Base-by-base conservation (phyloP, 2,797 vertebrate species). In the Oceanodroma leucorhoa region DNA sequence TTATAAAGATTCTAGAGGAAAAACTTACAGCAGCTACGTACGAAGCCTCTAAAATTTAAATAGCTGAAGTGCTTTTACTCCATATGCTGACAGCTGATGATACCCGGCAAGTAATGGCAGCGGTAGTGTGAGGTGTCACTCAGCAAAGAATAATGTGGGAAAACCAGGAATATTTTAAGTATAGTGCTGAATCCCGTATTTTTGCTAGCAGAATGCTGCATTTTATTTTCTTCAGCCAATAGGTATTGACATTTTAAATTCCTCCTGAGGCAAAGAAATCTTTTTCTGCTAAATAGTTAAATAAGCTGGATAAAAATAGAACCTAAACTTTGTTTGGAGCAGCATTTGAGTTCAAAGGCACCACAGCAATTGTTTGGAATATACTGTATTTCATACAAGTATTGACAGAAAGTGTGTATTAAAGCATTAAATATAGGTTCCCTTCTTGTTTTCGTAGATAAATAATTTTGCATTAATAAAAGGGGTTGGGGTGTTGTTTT, bases 171-270 rank as follows among this genome's bases (percentile, higher is more conserved):
- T 88, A 65, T 62, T 89, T 77, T 87, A 87, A 91, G 41, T 65
- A 43, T 80, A 72, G 81, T 71, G 90, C 87, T 45, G 11, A 95
- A 83, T 65, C 23, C 12, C 58, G 62, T 46, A 6, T 80, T 75
- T 94, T 75, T 94, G 36, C 69, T 87, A 90, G 67, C 38, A 83
- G 83, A 96, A 94, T 5, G 34, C 94, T 38, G 70, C 45, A n/a
- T 94, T 93, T 91, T 80, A 48, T 86, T 92, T 93, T 95, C 85
- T 82, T 94, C 73, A 55, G 40, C 70, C 83, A 50, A 43, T 83
- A 72, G 24, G 11, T 69, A 87, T 94, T 71, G 85, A 54, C 83
- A 80, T 89, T 90, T 83, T 88, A 60, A 73, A 94, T 94, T 92
- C 51, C 46, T 77, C 46, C 34, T 3, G 26, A 90, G 94, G 82